Evolutionary conservation across 2,888 invertebrate genomes (phyloP), one percentile per base, ranked within the genome.

Genomic region (Ecdyonurus torrentis): DNA sequence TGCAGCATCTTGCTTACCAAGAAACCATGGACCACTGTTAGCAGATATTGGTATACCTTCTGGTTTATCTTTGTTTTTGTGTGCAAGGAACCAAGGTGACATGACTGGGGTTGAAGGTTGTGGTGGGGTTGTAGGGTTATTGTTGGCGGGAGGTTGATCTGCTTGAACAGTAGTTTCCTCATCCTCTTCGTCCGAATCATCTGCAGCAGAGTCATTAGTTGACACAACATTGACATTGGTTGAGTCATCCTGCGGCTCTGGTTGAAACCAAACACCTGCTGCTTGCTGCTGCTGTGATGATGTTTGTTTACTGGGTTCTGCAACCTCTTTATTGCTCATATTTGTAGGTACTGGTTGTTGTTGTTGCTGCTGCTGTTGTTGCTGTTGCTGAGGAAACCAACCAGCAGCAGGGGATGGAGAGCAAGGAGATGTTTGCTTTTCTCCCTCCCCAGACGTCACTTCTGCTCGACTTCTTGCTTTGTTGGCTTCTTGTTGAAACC

Each of bases 291-390:
- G 37, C 37, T 37, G 37, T 18, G 50, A 10, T 7, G 7, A 10
- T 7, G 10, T 18, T 7, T 55, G n/a, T 7, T n/a, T 22, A n/a
- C 22, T 7, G 20, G 55, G 5, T 7, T 55, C 55, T 7, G 7
- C n/a, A 5, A 55, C 7, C n/a, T 55, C 55, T n/a, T 55, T 55
- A 15, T 15, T 37, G 55, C 7, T 37, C 37, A 37, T 37, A 15
- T 37, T 37, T 10, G 7, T 37, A 15, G 37, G 37, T 15, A 37
- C 37, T 15, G 37, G 37, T n/a, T n/a, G n/a, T n/a, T n/a, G n/a
- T n/a, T n/a, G 50, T 37, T 55, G 62, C 23, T 62, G 62, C 18
- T 62, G 62, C 18, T 62, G 62, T 58, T 62, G 62, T 23, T 61
- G 61, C 52, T 59, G 63, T 18, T 52, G 52, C 52, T 59, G 59